phyloP scores from a whole-genome alignment of 2,888 invertebrate genomes.

The Amitus sp. region DNA sequence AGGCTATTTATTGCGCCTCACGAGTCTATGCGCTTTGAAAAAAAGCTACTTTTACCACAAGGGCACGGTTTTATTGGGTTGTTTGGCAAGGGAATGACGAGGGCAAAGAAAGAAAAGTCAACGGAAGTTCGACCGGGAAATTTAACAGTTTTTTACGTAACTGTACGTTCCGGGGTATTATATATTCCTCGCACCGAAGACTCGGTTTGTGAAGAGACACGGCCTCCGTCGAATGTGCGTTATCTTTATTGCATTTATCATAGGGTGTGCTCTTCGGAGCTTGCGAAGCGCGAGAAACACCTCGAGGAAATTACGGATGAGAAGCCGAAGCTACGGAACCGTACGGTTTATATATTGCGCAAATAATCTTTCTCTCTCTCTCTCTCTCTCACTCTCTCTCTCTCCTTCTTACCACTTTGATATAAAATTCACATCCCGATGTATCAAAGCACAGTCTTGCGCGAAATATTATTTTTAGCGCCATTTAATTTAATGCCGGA shows the following conservation, averaged over 20 bases:
- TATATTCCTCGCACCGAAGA: slow-evolving; percentile 11
- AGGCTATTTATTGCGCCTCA: neutral
- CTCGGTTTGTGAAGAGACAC: slow-evolving; percentile 17
- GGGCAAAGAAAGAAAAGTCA: slow-evolving; percentile 12
- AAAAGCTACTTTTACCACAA: neutral
- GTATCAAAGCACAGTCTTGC: slow-evolving; percentile 8
- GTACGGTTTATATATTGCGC: slow-evolving; percentile 18
- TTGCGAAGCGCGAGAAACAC: slow-evolving; percentile 16
- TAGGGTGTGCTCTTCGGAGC: slow-evolving; percentile 13
- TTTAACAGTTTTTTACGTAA: slow-evolving; percentile 17
- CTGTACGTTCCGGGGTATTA: slow-evolving; percentile 10
- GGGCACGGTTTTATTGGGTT: too few species aligned
- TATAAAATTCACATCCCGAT: slow-evolving; percentile 12
- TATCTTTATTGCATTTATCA: slow-evolving; percentile 32
- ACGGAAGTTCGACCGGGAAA: slow-evolving; percentile 13
- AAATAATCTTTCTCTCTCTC: slow-evolving; percentile 15
- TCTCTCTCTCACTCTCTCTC: slow-evolving; percentile 10
- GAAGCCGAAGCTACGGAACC: slow-evolving; percentile 11
- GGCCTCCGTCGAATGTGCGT: slow-evolving; percentile 19
- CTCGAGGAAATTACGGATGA: slow-evolving; percentile 21
- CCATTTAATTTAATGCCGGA: slow-evolving; percentile 10
- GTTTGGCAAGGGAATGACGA: neutral
- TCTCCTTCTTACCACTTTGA: too few species aligned
- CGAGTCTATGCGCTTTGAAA: neutral
- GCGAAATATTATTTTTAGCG: slow-evolving; percentile 16